These are phyloP conservation scores for Myathropa florea DNA, from an alignment of 2,888 invertebrate species.

Conservation along the genomic window DNA sequence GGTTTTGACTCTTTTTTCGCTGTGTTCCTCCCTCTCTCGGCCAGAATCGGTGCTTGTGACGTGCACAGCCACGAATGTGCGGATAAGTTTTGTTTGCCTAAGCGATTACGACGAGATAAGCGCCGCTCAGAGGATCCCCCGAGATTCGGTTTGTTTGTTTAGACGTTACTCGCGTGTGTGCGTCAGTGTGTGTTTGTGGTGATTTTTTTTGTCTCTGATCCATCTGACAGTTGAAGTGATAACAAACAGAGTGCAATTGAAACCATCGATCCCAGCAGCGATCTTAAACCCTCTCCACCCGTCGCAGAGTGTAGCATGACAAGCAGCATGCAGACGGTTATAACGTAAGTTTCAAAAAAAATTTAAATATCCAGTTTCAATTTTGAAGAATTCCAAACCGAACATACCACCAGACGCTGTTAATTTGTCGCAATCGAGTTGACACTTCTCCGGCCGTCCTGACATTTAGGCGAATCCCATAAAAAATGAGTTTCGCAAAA, in stretches of 20 bases:
- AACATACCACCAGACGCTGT: no score
- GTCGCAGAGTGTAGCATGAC: constrained; percentile 47
- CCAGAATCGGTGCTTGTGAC: neutral
- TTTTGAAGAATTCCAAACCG: neutral
- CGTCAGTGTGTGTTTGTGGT: neutral
- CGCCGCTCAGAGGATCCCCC: neutral
- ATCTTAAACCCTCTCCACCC: neutral
- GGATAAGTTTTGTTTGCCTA: constrained; percentile 15
- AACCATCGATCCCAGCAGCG: constrained; percentile 11
- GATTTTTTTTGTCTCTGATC: neutral
- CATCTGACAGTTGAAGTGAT: constrained; percentile 30
- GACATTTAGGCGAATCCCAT: neutral
- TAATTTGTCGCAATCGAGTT: neutral
- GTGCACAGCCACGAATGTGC: neutral
- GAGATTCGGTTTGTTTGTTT: constrained; percentile 21
- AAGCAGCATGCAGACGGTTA: constrained; percentile 68
- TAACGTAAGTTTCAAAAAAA: constrained; percentile 59
- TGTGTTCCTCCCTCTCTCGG: neutral
- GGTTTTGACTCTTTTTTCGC: constrained; percentile 15
- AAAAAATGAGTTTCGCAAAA: neutral
- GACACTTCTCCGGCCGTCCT: neutral
- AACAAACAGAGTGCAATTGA: neutral
- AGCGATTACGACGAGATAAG: neutral
- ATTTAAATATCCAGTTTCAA: constrained; percentile 33
- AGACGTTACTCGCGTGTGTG: neutral